Percentiles rank a stretch among this genome's conserved stretches.
Conservation (phyloP, 2,888 invertebrate genomes). For the Cacoxenus indagator region DNA sequence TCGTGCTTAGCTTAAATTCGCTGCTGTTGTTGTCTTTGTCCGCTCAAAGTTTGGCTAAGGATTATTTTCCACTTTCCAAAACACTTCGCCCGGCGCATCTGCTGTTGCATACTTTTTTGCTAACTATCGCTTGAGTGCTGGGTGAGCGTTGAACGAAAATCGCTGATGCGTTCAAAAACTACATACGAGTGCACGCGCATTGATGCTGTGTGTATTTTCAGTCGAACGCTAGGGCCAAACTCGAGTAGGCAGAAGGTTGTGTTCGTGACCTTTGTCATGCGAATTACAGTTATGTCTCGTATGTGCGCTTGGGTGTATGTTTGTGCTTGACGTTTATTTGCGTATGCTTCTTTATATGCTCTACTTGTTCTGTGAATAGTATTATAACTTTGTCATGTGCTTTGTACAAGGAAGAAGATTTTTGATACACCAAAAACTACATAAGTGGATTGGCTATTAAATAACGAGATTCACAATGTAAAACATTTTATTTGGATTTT, state of each 20-base stretch:
- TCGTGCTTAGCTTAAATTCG: too few species aligned
- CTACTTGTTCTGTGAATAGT: too few species aligned
- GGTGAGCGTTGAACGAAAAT: constrained; percentile 50
- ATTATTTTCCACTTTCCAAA: not conserved
- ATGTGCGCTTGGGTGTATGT: too few species aligned
- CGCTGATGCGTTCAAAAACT: constrained; percentile 53
- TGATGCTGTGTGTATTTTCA: not conserved
- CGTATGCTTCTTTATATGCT: too few species aligned
- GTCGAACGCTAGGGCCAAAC: not conserved
- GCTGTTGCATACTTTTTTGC: not conserved
- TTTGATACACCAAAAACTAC: too few species aligned
- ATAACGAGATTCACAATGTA: too few species aligned
- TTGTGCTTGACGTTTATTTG: too few species aligned
- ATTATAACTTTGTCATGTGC: too few species aligned
- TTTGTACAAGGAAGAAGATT: too few species aligned
- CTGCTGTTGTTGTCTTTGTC: not conserved
- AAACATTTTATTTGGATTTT: too few species aligned
- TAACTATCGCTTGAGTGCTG: constrained; percentile 14
- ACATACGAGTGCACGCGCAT: too few species aligned
- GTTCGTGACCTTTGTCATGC: constrained; percentile 58
- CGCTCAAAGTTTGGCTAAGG: not conserved
- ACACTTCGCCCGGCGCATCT: not conserved
- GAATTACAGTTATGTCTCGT: constrained; percentile 48
- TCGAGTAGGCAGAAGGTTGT: constrained; percentile 33
- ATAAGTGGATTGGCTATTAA: too few species aligned